phyloP scores from a whole-genome alignment of 35 echinoderm and acorn worm genomes.

The Diadema setosum region DNA sequence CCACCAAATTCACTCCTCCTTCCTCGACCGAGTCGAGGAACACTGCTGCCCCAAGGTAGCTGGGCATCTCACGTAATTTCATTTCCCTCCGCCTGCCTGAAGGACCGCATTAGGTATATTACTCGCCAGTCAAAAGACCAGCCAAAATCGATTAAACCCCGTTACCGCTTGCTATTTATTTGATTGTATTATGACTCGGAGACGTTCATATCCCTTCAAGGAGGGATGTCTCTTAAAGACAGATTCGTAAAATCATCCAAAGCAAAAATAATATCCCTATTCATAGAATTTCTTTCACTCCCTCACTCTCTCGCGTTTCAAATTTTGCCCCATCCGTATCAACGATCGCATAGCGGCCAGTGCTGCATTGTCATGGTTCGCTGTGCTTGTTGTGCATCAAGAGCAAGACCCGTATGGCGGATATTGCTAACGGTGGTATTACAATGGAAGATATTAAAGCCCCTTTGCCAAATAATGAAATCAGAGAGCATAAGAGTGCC shows the following conservation, averaged over 20 bases:
- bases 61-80: neutral
- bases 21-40: no score
- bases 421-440: neutral
- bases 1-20: no score
- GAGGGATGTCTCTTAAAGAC: no score
- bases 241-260: neutral
- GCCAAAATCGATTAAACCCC: neutral
- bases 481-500: neutral
- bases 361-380: neutral
- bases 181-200: neutral
- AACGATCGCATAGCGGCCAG: no score
- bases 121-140: neutral
- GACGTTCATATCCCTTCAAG: neutral
- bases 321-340: no score
- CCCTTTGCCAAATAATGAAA: neutral
- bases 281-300: neutral
- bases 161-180: neutral
- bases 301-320: no score
- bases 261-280: slow-evolving; percentile 1
- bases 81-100: neutral
- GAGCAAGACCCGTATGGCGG: neutral
- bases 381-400: neutral
- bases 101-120: neutral
- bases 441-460: neutral
- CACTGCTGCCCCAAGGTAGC: no score